These are phyloP conservation scores for Agapornis roseicollis DNA, from an alignment of 2,113 vertebrate species.

Conservation along the genomic window DNA sequence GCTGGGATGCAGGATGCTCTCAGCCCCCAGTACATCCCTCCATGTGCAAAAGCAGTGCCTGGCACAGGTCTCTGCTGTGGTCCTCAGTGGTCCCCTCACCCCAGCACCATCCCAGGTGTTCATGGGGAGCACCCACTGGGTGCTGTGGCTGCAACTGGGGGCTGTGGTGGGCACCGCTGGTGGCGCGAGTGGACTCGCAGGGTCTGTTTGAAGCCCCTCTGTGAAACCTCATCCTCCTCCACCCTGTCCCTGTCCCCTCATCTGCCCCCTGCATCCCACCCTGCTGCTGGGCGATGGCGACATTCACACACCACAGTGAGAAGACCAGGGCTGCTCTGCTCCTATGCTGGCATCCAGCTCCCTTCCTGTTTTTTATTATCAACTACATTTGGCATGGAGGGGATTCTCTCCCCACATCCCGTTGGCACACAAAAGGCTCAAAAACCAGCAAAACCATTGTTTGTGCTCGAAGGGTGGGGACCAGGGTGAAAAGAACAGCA, in stretches of 20 bases:
- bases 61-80: rapidly evolving
- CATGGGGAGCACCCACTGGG: rapidly evolving
- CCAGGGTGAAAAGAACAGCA: conserved; percentile 54
- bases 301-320: background rate
- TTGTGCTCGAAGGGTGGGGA: conserved; percentile 53
- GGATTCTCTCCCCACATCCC: conserved; percentile 69
- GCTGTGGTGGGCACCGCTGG: rapidly evolving
- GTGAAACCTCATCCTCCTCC: background rate
- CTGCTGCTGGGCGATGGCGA: background rate
- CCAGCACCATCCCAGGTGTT: background rate
- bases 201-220: rapidly evolving
- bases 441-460: conserved; percentile 59
- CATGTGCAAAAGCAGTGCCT: rapidly evolving
- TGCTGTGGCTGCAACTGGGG: rapidly evolving
- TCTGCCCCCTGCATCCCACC: background rate
- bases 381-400: conserved; percentile 50
- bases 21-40: background rate
- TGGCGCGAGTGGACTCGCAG: rapidly evolving
- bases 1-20: background rate
- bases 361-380: conserved; percentile 61
- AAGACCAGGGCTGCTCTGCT: background rate
- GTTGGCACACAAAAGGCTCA: conserved; percentile 50
- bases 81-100: rapidly evolving
- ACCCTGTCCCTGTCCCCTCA: rapidly evolving
- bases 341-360: background rate